These are phyloP conservation scores for Isaurus tuberculatus DNA, from an alignment of 92 coral and sea anemone species.

Conservation along the genomic window DNA sequence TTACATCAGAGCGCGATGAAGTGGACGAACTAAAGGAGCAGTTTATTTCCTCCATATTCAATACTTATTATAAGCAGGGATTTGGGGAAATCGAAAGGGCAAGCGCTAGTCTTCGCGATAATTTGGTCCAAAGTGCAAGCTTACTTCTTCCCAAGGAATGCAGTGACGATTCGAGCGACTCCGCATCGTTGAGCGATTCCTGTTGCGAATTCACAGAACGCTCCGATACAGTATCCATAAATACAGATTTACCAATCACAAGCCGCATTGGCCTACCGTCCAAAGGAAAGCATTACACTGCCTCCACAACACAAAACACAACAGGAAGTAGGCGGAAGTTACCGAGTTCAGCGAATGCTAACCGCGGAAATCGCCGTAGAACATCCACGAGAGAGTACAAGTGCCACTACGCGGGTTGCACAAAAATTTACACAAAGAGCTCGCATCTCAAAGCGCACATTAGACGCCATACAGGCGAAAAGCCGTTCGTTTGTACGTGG, in stretches of 20 bases:
- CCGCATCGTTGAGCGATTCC: conserved; percentile 55
- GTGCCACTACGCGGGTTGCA: conserved; percentile 82
- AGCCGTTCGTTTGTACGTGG: conserved; percentile 92
- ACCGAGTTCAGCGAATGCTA: conserved; percentile 44
- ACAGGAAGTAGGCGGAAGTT: conserved; percentile 33
- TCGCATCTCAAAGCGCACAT: conserved; percentile 92
- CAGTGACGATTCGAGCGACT: conserved; percentile 60
- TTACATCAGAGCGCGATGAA: conserved; percentile 77
- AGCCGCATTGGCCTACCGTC: conserved; percentile 8
- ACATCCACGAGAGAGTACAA: conserved; percentile 87
- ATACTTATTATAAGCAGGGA: conserved; percentile 75
- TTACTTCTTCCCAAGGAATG: conserved; percentile 62
- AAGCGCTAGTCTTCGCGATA: conserved; percentile 64
- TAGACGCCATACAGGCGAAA: conserved; percentile 88
- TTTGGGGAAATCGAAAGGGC: conserved; percentile 67
- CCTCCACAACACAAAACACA: conserved; percentile 32
- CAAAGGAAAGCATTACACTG: conserved; percentile 23
- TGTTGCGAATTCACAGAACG: conserved; percentile 66
- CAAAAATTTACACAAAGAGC: conserved; percentile 87
- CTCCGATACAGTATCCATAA: conserved; percentile 10
- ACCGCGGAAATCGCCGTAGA: conserved; percentile 73
- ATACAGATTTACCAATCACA: conserved; percentile 2
- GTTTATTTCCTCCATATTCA: conserved; percentile 85
- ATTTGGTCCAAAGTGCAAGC: conserved; percentile 82
- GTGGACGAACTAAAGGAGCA: conserved; percentile 81